These are phyloP conservation scores for Sipha maydis DNA, from an alignment of 2,888 invertebrate genomes.

Conservation along the genomic window DNA sequence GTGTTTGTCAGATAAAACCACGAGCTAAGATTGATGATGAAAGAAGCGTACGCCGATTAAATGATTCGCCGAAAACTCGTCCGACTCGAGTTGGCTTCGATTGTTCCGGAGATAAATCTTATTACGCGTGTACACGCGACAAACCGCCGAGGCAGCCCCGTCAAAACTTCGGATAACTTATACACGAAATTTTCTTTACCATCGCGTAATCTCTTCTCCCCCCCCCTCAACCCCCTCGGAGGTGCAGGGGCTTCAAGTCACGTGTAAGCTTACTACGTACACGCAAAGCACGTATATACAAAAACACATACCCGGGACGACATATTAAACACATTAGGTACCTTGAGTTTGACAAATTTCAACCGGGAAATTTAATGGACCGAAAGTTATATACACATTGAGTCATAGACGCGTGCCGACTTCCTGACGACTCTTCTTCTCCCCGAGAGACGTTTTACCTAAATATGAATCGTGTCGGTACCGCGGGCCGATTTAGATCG, in stretches of 20 bases:
- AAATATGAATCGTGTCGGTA: not conserved
- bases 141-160: not conserved
- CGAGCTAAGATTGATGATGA: not conserved
- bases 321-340: constrained; percentile 49
- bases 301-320: constrained; percentile 2
- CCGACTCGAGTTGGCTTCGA: not conserved
- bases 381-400: constrained; percentile 16
- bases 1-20: no score
- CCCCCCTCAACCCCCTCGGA: not conserved
- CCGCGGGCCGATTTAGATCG: constrained; percentile 6
- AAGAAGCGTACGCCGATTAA: not conserved
- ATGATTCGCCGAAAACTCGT: constrained; percentile 9
- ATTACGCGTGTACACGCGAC: not conserved
- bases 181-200: constrained; percentile 28
- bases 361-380: constrained; percentile 46
- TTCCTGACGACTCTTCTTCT: constrained; percentile 28
- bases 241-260: not conserved
- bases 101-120: constrained; percentile 28
- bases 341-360: constrained; percentile 53
- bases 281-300: not conserved
- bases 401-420: constrained; percentile 33
- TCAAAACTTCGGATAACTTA: constrained; percentile 23
- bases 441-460: not conserved
- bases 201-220: no score
- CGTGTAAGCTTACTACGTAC: not conserved